Evolutionary conservation across 1,140 invertebrate species (phyloP).

Genomic region (Calephelis virginiensis): DNA sequence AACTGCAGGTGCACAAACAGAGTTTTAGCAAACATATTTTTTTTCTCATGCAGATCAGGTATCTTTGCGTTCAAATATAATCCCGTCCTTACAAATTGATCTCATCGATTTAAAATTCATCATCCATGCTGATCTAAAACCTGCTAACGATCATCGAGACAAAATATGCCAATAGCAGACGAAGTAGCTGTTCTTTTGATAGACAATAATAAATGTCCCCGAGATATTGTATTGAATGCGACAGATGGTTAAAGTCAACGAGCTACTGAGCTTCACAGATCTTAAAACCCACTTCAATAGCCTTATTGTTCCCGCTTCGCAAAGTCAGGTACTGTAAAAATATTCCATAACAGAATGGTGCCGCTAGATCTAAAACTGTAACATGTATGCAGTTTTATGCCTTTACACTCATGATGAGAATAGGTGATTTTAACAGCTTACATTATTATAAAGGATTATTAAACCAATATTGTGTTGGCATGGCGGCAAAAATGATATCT

Average conservation of each 20-base stretch:
- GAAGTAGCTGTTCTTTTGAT: constrained; percentile 54
- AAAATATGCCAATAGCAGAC: constrained; percentile 50
- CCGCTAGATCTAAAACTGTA: constrained; percentile 36
- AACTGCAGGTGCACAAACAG: constrained; percentile 28
- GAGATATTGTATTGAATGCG: constrained; percentile 42
- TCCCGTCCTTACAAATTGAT: constrained; percentile 37
- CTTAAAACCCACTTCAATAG: constrained; percentile 59
- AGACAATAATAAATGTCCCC: constrained; percentile 43
- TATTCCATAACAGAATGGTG: constrained; percentile 38
- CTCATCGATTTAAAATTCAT: constrained; percentile 43
- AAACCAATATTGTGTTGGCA: constrained; percentile 41
- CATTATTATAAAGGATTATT: constrained; percentile 43
- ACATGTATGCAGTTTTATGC: constrained; percentile 42
- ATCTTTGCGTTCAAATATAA: constrained; percentile 33
- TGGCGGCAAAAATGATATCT: constrained; percentile 40
- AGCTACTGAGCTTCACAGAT: constrained; percentile 42
- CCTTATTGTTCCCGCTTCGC: constrained; percentile 46
- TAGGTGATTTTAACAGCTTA: constrained; percentile 34
- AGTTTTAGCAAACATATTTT: constrained; percentile 33
- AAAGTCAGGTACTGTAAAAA: constrained; percentile 37
- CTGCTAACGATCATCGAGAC: constrained; percentile 45
- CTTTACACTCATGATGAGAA: constrained; percentile 40
- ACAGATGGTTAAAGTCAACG: constrained; percentile 36
- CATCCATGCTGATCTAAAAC: constrained; percentile 42
- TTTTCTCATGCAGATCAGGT: constrained; percentile 33